These are phyloP conservation scores for Sylvietta virens DNA, from an alignment of 2,113 vertebrate genomes.

Conservation along the genomic window DNA sequence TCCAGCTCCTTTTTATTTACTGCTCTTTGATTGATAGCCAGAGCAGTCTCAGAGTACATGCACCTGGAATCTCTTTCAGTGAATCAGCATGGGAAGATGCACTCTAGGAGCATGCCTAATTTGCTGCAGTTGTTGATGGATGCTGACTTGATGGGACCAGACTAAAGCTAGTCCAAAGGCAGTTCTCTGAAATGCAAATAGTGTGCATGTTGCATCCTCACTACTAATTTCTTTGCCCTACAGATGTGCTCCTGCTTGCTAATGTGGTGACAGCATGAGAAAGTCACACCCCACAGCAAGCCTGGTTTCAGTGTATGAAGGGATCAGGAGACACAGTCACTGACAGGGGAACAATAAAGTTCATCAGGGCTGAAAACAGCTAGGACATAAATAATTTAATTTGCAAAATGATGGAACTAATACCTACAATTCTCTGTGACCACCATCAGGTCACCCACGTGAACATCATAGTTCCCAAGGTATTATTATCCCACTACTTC, in stretches of 20 bases:
- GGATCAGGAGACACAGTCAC: not conserved
- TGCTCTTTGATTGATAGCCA: not conserved
- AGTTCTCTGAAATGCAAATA: slow-evolving; percentile 12
- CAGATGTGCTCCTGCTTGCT: not conserved
- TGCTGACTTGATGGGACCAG: not conserved
- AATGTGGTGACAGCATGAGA: not conserved
- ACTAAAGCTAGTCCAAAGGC: not conserved
- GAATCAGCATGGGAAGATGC: not conserved
- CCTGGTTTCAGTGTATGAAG: not conserved
- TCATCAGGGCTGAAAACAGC: not conserved
- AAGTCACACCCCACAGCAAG: not conserved
- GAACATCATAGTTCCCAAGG: not conserved
- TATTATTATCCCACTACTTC: not conserved
- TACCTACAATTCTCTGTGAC: not conserved
- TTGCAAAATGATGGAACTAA: not conserved
- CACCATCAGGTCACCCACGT: not conserved
- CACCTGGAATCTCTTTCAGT: not conserved
- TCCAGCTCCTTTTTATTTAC: not conserved
- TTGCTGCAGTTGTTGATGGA: not conserved
- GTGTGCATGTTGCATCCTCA: not conserved
- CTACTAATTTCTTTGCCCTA: not conserved
- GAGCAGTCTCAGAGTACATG: not conserved
- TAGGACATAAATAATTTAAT: not conserved
- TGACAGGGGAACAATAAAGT: not conserved
- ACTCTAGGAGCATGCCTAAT: not conserved